phyloP scores from a whole-genome alignment of 1,140 invertebrate genomes.

The Euura saliciscinereae region DNA sequence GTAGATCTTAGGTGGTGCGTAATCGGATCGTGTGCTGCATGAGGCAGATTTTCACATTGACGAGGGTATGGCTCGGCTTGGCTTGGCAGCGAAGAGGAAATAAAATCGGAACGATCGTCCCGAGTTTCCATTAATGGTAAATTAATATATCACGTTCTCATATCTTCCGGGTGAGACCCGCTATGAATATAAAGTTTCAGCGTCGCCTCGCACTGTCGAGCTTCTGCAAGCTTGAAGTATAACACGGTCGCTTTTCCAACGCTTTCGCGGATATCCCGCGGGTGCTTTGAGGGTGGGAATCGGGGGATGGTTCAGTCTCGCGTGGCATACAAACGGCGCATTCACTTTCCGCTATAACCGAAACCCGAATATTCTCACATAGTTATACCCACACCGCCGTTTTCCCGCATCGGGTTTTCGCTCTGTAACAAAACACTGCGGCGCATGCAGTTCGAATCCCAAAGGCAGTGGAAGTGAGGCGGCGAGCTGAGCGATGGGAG shows the following conservation, averaged over 20 bases:
- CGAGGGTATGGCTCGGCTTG: no score
- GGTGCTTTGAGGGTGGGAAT: not conserved
- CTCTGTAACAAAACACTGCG: not conserved
- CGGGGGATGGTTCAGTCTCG: not conserved
- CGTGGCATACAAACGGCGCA: not conserved
- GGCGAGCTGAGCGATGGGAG: not conserved
- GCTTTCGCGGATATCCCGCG: no score
- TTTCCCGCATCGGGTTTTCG: not conserved
- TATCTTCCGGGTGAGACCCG: not conserved
- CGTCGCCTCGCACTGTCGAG: not conserved
- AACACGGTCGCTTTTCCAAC: not conserved
- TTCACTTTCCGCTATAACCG: not conserved
- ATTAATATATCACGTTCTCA: constrained; percentile 7
- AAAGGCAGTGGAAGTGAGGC: not conserved
- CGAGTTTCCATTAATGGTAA: constrained; percentile 5
- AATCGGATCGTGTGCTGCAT: no score
- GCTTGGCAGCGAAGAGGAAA: not conserved
- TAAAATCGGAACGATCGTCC: not conserved
- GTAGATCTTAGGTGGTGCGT: no score
- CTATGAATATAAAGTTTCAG: constrained; percentile 2
- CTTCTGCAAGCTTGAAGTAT: constrained; percentile 7
- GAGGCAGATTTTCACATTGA: no score
- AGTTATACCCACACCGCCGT: not conserved
- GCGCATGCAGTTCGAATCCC: not conserved
- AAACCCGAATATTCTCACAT: constrained; percentile 7